Evolutionary conservation across 1,140 invertebrate genomes (phyloP), one percentile per base, ranked within the genome.

Genomic region (Listronotus bonariensis): DNA sequence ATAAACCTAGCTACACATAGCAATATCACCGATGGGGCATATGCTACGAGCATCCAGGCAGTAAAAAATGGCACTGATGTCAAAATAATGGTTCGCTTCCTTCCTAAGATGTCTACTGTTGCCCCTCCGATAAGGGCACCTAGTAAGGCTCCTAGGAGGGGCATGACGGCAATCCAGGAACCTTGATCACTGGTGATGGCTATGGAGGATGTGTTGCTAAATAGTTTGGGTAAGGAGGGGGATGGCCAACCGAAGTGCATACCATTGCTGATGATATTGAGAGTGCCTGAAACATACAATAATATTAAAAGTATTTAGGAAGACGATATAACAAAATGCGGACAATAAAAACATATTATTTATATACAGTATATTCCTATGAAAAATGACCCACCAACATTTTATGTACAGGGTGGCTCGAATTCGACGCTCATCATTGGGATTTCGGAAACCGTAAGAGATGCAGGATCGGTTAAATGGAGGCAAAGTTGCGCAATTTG

Each of bases 41-140:
- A 73, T 67, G 86, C 83, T 1, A 90, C 82, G n/a, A 86, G 78
- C 3, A 87, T 75, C 85, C 87, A 92, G 10, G 89, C 88, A 3
- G 86, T 65, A 32, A 87, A 79, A 67, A 85, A 85, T 0, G 87
- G 87, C 0, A 88, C 56, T 0, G 83, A 80, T 0, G 86, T 81
- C 1, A 86, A 65, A 0, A 89, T 74, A 0, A 93, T 82, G 1
- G 88, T 87, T 42, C 78, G 80, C 78, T 90, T 91, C 18, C 89
- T 81, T 6, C 92, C 92, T 45, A 87, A 76, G 52, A 78, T 79
- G 68, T 85, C 76, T 0, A 83, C 54, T 9, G 71, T 77, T 36
- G 79, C 77, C 8, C 77, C 80, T 11, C 58, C 65, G 4, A 70
- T 40, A 3, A 83, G 80, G 0, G 82, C 78, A 3, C 83, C 83